These are phyloP conservation scores for Acanthopagrus latus DNA, from an alignment of 2,797 vertebrate genomes.

Conservation along the genomic window DNA sequence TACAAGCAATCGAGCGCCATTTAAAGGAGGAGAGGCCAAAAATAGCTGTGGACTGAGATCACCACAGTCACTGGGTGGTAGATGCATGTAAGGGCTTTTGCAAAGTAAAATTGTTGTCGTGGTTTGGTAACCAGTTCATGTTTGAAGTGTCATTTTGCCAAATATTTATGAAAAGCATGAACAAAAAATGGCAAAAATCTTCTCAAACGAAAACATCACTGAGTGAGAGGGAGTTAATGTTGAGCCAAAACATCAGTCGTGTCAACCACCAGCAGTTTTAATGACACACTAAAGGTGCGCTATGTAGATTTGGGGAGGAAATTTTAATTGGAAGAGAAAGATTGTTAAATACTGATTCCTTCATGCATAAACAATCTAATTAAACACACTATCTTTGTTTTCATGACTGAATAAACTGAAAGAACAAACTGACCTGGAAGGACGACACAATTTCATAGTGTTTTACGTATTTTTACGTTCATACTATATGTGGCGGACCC, in stretches of 20 bases:
- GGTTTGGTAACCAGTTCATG: background rate
- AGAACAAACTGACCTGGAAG: too few species aligned
- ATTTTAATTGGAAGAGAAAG: too few species aligned
- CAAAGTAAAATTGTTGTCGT: background rate
- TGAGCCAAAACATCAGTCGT: background rate
- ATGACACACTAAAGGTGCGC: too few species aligned
- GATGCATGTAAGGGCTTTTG: background rate
- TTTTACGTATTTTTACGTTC: too few species aligned
- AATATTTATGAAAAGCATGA: background rate
- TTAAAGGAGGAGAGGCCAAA: background rate
- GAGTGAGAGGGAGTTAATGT: background rate
- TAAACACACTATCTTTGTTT: too few species aligned
- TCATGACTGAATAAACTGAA: too few species aligned
- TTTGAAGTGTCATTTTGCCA: background rate
- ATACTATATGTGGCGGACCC: too few species aligned
- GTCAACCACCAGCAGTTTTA: background rate
- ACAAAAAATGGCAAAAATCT: background rate
- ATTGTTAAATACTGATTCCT: too few species aligned
- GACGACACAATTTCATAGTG: too few species aligned
- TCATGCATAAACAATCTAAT: too few species aligned
- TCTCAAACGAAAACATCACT: background rate
- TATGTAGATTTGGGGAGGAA: too few species aligned
- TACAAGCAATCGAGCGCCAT: background rate
- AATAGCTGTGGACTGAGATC: background rate
- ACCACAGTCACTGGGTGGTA: background rate